Base-by-base conservation (phyloP, 1,140 invertebrate genomes). In the Lordiphosa mommai region DNA sequence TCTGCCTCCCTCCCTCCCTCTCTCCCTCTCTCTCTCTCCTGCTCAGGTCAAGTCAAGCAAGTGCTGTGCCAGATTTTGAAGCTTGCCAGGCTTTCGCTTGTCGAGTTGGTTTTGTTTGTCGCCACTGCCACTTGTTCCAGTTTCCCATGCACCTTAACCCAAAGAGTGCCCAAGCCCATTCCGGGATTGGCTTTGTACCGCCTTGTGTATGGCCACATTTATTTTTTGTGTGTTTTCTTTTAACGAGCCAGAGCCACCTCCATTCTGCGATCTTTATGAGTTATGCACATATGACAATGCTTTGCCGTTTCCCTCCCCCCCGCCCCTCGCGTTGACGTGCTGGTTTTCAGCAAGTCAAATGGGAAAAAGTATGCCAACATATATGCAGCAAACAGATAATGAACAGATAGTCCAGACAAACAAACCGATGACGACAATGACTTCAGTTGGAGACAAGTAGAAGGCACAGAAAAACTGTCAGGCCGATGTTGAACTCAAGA, bases 141-240 rank as follows among this genome's bases (percentile, higher is more conserved):
- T 84, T 84, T 84, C 79, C 64, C 77, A 84, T 84, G 77, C 77
- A 84, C 77, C 77, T 85, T 84, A 84, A 84, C 77, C 77, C 77
- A 59, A 53, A 34, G 46, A 48, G 55, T 48, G 48, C 58, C 72
- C 76, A 82, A 70, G 66, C 76, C 76, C 76, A 82, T 84, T 71
- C 57, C 58, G 71, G 61, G 57, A 82, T 76, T 47, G 65, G 63
- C 55, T 40, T 46, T 41, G 55, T 13, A 44, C 44, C 44, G 16
- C 53, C 44, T 47, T 29, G 23, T 23, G 44, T 23, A 46, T 46
- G 29, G 27, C 27, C 13, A 23, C 46, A 23, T 40, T 20, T 23
- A 2, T 43, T 43, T 30, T 40, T 50, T 30, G n/a, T 44, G 48
- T 48, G n/a, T 67, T 27, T 17, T 40, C 14, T 43, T 43, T 58